Base-by-base conservation (phyloP, 2,797 vertebrate species). In the Argya squamiceps region DNA sequence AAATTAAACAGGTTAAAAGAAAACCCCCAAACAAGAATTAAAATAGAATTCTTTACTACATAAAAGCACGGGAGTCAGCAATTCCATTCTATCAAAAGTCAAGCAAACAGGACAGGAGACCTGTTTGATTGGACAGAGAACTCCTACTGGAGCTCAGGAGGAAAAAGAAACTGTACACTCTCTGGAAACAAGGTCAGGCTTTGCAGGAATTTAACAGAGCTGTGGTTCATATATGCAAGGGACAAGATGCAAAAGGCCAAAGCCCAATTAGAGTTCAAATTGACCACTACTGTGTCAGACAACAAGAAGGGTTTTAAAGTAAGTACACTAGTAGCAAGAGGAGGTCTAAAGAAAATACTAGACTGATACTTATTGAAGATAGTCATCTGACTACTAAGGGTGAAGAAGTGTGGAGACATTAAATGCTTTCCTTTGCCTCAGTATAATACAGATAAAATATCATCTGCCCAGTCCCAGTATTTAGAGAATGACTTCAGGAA, bases 391-490 rank as follows among this genome's bases (percentile, higher is more conserved):
- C 24, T 77, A 23, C 11, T 7, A 64, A 20, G 6, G 16, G 22
- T 69, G 15, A 59, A 81, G 23, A 58, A 68, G 20, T 32, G 9
- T 2, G 1, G n/a, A 83, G 6, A 32, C 18, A 62, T 24, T 76
- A 36, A 36, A 11, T 41, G 15, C 0, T 37, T 87, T 30, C 34
- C 47, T 62, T 47, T 32, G 18, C n/a, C 44, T 36, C 17, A 24
- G 20, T 22, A 26, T 30, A 69, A n/a, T 6, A 53, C 4, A 26
- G 29, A 53, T 7, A 44, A 46, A 58, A 14, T 5, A 12, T 13
- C 14, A 21, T 20, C 27, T 41, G 34, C 29, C 15, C 13, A 37
- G 10, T 21, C 2, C 41, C 26, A 0, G 0, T n/a, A 71, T 39
- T n/a, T 11, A 50, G 26, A 74, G 23, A 17, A 63, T 20, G 10